Base-by-base conservation (phyloP, 1,140 invertebrate species). In the Cyphomyrmex costatus region DNA sequence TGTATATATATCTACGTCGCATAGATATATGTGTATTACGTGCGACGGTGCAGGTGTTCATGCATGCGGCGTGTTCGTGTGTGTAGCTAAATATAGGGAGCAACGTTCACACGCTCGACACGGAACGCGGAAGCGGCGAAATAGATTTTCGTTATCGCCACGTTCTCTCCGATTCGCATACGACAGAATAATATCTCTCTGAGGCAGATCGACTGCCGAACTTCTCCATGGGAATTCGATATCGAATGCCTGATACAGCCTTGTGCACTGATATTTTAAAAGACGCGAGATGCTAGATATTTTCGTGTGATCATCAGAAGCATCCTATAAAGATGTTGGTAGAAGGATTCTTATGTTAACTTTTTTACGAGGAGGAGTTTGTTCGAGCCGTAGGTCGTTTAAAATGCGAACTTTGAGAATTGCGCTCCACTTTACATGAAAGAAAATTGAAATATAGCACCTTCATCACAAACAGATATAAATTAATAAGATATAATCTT, bases 131-230 rank as follows among this genome's bases (percentile, higher is more conserved):
- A 91, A 91, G 87, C 77, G 74, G 83, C 85, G 82, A 88, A 92
- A 92, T 93, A 91, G 92, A 93, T 93, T 93, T 93, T 93, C 91
- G 88, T 92, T 93, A 92, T 93, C 91, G 78, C 71, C 36, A 56
- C 78, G 85, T 84, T 83, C 56, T 78, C 66, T 36, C 83, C 58
- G 74, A 36, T 66, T 65, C 78, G 73, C 78, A 24, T 80, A 51
- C 73, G 46, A 78, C 63, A 61, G 71, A 90, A 88, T 90, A 86
- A 90, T 88, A 80, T 71, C 51, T 73, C 56, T 87, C 65, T 53
- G 86, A 86, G 73, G 89, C 82, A 53, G 89, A 90, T 85, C 88
- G 79, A 82, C 87, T 84, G 86, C 42, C 61, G 78, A 76, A 66
- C 80, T 85, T 42, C 89, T 80, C 51, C 78, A 83, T 82, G 65